Percentiles rank a stretch among this genome's conserved stretches.
phyloP scores from a whole-genome alignment of 2,888 invertebrate genomes.

The Sarcophaga carnaria region DNA sequence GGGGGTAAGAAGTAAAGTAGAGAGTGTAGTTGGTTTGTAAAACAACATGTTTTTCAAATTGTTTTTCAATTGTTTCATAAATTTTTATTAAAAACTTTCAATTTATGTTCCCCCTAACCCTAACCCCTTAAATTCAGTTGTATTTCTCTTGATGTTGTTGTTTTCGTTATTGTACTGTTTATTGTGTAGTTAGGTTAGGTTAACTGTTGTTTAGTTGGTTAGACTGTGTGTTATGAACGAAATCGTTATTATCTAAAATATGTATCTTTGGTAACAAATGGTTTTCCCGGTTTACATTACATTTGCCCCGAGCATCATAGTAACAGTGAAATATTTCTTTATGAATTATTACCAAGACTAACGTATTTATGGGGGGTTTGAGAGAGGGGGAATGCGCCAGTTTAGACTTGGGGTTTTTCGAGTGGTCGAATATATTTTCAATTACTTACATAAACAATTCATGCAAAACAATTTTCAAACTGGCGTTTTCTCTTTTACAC shows the following conservation, averaged over 20 bases:
- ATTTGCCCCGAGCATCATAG: neutral
- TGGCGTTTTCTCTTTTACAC: neutral
- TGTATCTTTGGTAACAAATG: slow-evolving; percentile 31
- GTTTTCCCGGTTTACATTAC: slow-evolving; percentile 6
- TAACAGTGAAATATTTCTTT: slow-evolving; percentile 22
- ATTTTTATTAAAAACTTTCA: slow-evolving; percentile 64
- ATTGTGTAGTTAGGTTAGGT: neutral
- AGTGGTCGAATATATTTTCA: slow-evolving; percentile 36
- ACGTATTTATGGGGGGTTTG: neutral
- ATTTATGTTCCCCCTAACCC: slow-evolving; percentile 50
- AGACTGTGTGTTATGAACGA: slow-evolving; percentile 6
- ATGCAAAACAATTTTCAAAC: slow-evolving; percentile 54
- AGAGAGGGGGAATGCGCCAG: neutral
- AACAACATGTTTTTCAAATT: slow-evolving; percentile 54
- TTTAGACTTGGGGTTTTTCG: neutral
- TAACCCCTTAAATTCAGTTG: slow-evolving; percentile 47
- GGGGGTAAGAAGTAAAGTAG: neutral
- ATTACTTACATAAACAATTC: slow-evolving; percentile 59
- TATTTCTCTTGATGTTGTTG: slow-evolving; percentile 9
- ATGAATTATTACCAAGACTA: slow-evolving; percentile 49
- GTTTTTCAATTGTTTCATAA: slow-evolving; percentile 34
- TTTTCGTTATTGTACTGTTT: neutral
- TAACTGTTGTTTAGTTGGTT: slow-evolving; percentile 4
- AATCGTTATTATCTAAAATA: slow-evolving; percentile 36
- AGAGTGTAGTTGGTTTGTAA: neutral